Evolutionary conservation across 2,888 invertebrate genomes (phyloP).

Genomic region (Drosophila eohydei): DNA sequence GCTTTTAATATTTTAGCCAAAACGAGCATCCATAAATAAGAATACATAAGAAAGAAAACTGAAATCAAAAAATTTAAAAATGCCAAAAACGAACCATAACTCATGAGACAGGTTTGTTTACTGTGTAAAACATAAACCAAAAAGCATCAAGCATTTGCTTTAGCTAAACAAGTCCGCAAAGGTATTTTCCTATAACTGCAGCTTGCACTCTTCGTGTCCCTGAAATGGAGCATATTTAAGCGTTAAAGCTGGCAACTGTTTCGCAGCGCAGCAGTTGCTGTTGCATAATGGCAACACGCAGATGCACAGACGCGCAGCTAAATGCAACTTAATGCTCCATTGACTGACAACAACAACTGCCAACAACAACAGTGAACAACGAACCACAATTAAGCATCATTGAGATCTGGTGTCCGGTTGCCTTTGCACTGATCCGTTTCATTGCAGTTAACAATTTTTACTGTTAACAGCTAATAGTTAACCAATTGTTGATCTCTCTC

Average conservation of each 20-base stretch:
- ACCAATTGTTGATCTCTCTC: constrained; percentile 51
- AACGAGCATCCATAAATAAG: neutral
- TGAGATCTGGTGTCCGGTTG: constrained; percentile 70
- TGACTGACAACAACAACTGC: constrained; percentile 38
- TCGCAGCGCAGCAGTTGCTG: constrained; percentile 25
- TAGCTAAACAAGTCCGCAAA: neutral
- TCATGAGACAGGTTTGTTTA: neutral
- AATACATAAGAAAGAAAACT: neutral
- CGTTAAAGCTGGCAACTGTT: neutral
- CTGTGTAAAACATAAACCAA: neutral
- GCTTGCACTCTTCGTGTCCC: neutral
- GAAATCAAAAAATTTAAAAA: too few species aligned
- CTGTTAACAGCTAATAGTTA: constrained; percentile 36
- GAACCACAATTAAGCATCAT: constrained; percentile 66
- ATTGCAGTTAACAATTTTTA: constrained; percentile 28
- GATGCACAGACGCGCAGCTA: constrained; percentile 48
- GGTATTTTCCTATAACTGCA: neutral
- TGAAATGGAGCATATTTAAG: constrained; percentile 14
- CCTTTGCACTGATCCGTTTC: constrained; percentile 61
- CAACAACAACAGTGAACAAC: constrained; percentile 23
- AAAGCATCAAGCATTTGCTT: neutral
- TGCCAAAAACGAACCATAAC: neutral
- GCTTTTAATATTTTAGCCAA: neutral
- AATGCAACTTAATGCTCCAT: constrained; percentile 75
- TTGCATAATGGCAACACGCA: constrained; percentile 74